These are phyloP conservation scores for Casuarius casuarius DNA, from an alignment of 2,113 vertebrate species.

Conservation along the genomic window DNA sequence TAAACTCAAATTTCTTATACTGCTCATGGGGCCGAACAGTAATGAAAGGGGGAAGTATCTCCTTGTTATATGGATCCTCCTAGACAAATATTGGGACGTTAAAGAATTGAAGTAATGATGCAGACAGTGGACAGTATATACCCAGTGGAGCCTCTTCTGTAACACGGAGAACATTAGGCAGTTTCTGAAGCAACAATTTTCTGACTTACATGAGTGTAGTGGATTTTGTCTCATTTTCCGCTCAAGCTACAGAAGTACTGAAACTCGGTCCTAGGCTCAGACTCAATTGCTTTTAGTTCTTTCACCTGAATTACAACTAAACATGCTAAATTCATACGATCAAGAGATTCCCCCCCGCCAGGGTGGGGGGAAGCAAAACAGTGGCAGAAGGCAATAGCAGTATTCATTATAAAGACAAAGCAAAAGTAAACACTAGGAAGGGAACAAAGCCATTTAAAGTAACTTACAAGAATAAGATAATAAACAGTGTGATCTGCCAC, in stretches of 20 bases:
- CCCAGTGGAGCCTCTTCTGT: no score
- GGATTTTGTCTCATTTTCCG: neutral
- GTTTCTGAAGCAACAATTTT: neutral
- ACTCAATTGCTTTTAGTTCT: neutral
- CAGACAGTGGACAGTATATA: neutral
- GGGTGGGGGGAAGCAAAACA: neutral
- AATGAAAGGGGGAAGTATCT: neutral
- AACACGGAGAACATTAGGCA: neutral
- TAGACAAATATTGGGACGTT: neutral
- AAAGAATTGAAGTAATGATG: neutral
- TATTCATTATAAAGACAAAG: neutral
- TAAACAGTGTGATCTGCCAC: neutral
- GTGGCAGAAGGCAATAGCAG: neutral
- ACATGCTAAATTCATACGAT: neutral
- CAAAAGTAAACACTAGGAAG: neutral
- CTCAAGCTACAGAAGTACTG: neutral
- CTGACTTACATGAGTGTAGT: rapidly evolving
- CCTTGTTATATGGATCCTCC: neutral
- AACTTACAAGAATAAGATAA: neutral
- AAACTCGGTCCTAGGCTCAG: neutral
- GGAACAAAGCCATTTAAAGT: neutral
- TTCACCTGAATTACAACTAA: neutral
- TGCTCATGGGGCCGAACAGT: neutral
- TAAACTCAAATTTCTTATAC: neutral
- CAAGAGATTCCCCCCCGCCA: neutral